Evolutionary conservation across 1,140 invertebrate species (phyloP), one percentile per base, ranked within the genome.

Genomic region (Liolophura sinensis): DNA sequence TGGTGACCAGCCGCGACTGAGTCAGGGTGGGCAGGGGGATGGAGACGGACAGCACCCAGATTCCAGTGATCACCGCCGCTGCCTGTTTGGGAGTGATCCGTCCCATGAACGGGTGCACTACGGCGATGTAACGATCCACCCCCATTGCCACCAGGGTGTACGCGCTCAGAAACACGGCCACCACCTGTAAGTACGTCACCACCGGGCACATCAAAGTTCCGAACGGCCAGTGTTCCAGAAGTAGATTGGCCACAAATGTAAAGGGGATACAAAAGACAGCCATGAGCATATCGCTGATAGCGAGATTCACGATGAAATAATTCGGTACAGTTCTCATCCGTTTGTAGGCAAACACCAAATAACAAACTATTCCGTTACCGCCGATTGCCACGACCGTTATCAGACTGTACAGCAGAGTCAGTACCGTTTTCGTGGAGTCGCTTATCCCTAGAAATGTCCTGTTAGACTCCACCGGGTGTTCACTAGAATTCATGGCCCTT

Each of bases 141-240:
- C 92, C 94, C 94, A 98, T 97, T 51, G 97, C 94, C 64, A 94
- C 92, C 6, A 97, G 85, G 74, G 97, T 93, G 64, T 97, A 92
- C 56, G 92, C 94, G 73, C 92, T 94, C 0, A 95, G 95, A 78
- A 97, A 97, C 82, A 97, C 95, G 74, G 96, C 97, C 55, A 98
- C 94, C 25, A 93, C 93, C 0, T 95, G 97, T 0, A 92, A 91
- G 24, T 92, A 95, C 90, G 96, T 73, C 18, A 79, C 78, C n/a
- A 78, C 89, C 76, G 97, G 96, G 85, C 95, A 98, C 89, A 95
- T 92, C 48, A 91, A 86, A 18, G 90, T 88, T 1, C 94, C 95
- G 78, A 98, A 97, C 0, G 91, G 90, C 95, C 95, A 98, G 20
- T 89, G 89, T 46, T 91, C 88, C 49, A 93, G 84, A 15, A 90